Base-by-base conservation (phyloP, 2,797 vertebrate genomes). In the Halcyon leucocephala region DNA sequence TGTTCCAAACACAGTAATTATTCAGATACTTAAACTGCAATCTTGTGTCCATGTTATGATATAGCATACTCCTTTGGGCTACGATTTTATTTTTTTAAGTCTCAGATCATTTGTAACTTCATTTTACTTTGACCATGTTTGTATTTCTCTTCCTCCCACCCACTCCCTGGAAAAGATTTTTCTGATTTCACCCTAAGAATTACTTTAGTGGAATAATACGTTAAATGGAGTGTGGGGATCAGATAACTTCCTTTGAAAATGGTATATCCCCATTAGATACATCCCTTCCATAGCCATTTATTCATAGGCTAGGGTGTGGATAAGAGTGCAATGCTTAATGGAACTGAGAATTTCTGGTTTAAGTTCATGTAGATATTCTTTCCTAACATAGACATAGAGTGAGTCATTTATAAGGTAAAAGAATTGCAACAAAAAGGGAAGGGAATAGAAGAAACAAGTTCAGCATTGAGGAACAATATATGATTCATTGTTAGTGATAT, bases 1-100 rank as follows among this genome's bases (percentile, higher is more conserved):
- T 94, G 61, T 89, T 91, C 90, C 77, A 96, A 97, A 90, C 64
- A 64, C 51, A 87, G 49, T 79, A 97, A 96, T 97, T 97, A 86
- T 93, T 93, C 79, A 90, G 87, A 87, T 82, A 91, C 28, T 94
- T 93, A 95, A 97, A 93, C 51, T 70, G 46, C 67, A 96, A 81
- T 77, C 22, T 72, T 93, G 92, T 92, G 72, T 86, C 84, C 84
- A 81, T 94, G 95, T 89, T 85, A 82, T 77, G 70, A 55, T 49
- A 46, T 16, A 67, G 4, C 19, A 51, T 18, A 35, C 7, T 41
- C 46, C 60, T 93, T 96, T 82, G 82, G 71, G 35, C 17, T 79
- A 67, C n/a, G 76, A 46, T 70, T 90, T 48, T 9, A 37, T 71
- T 64, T 90, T 90, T 94, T 82, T n/a, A 74, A 52, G 26, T 77